Base-by-base conservation (phyloP, 1,140 invertebrate species). In the Apis cerana region DNA sequence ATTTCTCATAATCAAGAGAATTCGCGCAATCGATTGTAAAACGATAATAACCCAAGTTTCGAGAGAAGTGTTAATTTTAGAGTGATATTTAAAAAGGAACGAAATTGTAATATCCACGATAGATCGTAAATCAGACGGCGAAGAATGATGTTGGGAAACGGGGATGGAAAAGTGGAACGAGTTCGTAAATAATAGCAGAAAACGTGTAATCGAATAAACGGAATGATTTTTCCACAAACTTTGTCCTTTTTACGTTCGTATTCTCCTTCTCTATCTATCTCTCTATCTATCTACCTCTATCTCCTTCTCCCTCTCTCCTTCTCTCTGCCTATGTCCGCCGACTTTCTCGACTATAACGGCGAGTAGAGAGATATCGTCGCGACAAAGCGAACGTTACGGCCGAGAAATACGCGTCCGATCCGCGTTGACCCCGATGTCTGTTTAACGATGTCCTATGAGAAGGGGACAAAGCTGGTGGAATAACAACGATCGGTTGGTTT, bases 1-100 rank as follows among this genome's bases (percentile, higher is more conserved):
- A 69, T 69, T 78, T 78, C 76, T 70, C 76, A 70, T 69, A 58
- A 59, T 56, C 54, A 50, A 61, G 76, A 69, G 21, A 50, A 69
- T 78, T 12, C 69, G 17, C 69, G 69, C 56, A 56, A 71, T 71
- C 64, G 27, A 33, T 33, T 4, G 2, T 33, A 33, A 33, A 33
- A 33, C 27, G 27, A 2, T n/a, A n/a, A 33, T 33, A 33, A 33
- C 33, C 2, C 33, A n/a, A n/a, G 33, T 33, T 4, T 33, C 33
- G 33, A 33, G 33, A 33, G 2, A 54, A 15, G 12, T 43, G 33
- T 43, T 43, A 43, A 43, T 43, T 43, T 43, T 43, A 43, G 5
- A 43, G 4, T 43, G 33, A 43, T 43, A 43, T 43, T 43, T 4
- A 21, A 19, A 43, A 33, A 9, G 11, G 8, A 13, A 12, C 12